Evolutionary conservation across 2,888 invertebrate species (phyloP), one percentile per base, ranked within the genome.

Genomic region (Xestia c-nigrum): DNA sequence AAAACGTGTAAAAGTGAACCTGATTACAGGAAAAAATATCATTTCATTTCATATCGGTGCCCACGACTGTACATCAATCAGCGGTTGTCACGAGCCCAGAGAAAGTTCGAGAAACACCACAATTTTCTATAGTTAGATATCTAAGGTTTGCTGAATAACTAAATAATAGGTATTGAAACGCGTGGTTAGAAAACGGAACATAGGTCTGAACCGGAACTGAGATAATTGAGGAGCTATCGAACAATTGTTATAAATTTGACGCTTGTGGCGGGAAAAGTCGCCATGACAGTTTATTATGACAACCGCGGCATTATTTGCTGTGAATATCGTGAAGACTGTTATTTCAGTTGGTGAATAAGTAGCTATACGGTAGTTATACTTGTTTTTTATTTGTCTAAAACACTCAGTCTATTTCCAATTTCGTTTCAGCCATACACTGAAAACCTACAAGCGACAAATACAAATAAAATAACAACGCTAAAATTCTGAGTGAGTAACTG

Each of bases 91-190:
- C 89, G 89, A 87, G 72, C 63, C 43, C 69, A 72, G 88, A 85
- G 92, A 92, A 92, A 92, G 92, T 90, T 79, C 74, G 81, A 82
- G 88, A 91, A 91, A 91, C 89, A 88, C 89, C 85, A 90, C 89
- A 90, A 91, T 91, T 92, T 92, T 87, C 84, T 85, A 85, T 85
- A 89, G 88, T 89, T 88, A 89, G 87, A 89, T 80, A 90, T 89
- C 90, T 89, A 84, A 78, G 73, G 75, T 83, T 83, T 76, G 61
- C 72, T 79, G 78, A 71, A 86, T 85, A 87, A 83, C 83, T 82
- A 87, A 90, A 90, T 90, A 82, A 90, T 88, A 86, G 85, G 61
- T 79, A 80, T 89, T 86, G 78, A 85, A 74, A 85, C 67, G 74
- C 83, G 84, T 89, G 88, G 61, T 78, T 91, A 91, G 90, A 91